A percentile compares a stretch with the other conserved stretches of the same genome.
Conservation (phyloP, 2,113 vertebrate species). For the Lota lota region DNA sequence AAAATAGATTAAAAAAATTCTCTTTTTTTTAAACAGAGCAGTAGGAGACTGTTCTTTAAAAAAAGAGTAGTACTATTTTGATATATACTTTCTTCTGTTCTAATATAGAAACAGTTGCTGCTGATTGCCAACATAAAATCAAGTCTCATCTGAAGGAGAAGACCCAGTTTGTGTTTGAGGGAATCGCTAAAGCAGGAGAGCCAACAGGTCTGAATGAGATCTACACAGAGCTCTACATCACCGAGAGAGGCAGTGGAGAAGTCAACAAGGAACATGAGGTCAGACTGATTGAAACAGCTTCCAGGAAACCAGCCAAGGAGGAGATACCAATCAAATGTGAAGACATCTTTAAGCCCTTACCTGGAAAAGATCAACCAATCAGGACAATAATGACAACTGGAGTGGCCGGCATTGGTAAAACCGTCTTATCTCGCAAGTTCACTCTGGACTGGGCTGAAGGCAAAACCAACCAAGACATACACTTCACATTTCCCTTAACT, state of each 20-base stretch:
- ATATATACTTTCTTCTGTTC: too few species aligned
- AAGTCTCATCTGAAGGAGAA: not conserved
- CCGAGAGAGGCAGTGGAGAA: slow-evolving; percentile 11
- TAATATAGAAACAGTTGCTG: not conserved
- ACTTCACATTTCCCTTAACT: too few species aligned
- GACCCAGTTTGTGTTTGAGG: not conserved
- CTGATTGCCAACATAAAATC: not conserved
- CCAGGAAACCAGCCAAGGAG: not conserved
- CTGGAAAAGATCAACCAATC: not conserved
- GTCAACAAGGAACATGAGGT: slow-evolving; percentile 12
- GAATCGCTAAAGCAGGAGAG: not conserved
- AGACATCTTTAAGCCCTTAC: slow-evolving; percentile 1
- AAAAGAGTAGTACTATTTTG: too few species aligned
- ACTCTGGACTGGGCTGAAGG: too few species aligned
- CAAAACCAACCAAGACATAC: too few species aligned
- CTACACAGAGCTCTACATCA: slow-evolving; percentile 31
- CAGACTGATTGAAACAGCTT: slow-evolving; percentile 16
- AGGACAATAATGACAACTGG: too few species aligned
- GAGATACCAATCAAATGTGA: slow-evolving; percentile 3
- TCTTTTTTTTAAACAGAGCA: too few species aligned
- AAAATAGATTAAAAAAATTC: too few species aligned
- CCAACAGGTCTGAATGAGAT: not conserved
- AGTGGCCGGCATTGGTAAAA: too few species aligned
- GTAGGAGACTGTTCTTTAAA: too few species aligned
- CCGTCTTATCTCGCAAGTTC: too few species aligned